Percentiles rank a stretch among this genome's conserved stretches.
Evolutionary conservation across 2,113 vertebrate genomes (phyloP).

Genomic region (Conger conger): DNA sequence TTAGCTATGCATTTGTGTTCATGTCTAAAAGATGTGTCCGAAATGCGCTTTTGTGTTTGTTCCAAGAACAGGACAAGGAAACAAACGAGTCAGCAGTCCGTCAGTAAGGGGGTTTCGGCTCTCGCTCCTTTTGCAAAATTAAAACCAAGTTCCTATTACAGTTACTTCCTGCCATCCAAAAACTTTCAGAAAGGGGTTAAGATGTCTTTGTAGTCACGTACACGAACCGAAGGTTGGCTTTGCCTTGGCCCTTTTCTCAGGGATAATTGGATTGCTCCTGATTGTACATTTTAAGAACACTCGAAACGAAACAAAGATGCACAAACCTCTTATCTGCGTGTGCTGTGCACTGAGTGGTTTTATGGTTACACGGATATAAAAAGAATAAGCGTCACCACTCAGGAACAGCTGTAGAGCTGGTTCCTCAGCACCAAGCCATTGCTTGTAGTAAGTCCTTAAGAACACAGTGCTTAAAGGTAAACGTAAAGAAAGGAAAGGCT

Average conservation of each 20-base stretch:
- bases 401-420: not conserved
- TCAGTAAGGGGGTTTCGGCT: not conserved
- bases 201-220: not conserved
- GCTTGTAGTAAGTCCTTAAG: not conserved
- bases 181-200: not conserved
- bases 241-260: not conserved
- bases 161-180: not conserved
- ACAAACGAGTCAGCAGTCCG: conserved; percentile 9
- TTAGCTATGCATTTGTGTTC: not conserved
- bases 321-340: not conserved
- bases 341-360: not conserved
- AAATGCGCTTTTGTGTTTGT: not conserved
- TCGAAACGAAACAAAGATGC: not conserved
- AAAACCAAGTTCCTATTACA: not conserved
- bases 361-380: not conserved
- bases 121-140: not conserved
- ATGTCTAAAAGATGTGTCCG: not conserved
- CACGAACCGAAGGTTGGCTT: not conserved
- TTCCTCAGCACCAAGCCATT: not conserved
- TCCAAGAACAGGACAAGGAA: not conserved
- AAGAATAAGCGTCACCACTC: not conserved
- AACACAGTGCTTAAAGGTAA: not conserved
- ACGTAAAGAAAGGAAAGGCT: not conserved
- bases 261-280: not conserved
- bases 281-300: not conserved